phyloP scores from a whole-genome alignment of 30 jellyfish, hydroid and myxozoan species.

The Sanderia malayensis region DNA sequence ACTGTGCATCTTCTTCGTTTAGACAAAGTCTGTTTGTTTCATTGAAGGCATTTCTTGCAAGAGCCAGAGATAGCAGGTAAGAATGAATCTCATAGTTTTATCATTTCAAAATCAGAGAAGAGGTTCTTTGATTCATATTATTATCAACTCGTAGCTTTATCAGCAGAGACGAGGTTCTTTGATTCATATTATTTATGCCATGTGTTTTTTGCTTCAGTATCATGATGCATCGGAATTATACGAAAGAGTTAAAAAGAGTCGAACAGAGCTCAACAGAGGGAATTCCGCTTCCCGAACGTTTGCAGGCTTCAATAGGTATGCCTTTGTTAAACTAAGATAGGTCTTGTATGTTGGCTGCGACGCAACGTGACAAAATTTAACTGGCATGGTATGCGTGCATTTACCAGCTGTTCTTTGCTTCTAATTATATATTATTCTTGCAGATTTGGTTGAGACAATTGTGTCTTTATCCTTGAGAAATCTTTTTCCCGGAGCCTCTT shows the following conservation, averaged over 20 bases:
- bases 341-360: neutral
- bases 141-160: no score
- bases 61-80: slow-evolving; percentile 78
- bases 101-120: no score
- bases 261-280: neutral
- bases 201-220: no score
- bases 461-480: slow-evolving; percentile 24
- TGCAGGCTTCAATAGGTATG: slow-evolving; percentile 42
- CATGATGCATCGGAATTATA: slow-evolving; percentile 47
- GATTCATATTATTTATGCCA: no score
- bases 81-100: no score
- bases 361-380: no score
- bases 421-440: no score
- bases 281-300: slow-evolving; percentile 5
- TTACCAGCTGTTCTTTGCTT: no score
- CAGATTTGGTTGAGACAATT: slow-evolving; percentile 67
- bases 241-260: slow-evolving; percentile 2
- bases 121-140: no score
- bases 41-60: slow-evolving; percentile 50
- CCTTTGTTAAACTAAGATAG: neutral
- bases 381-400: no score
- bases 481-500: slow-evolving; percentile 68
- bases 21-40: slow-evolving; percentile 67
- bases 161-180: no score
- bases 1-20: slow-evolving; percentile 74